Conservation (phyloP, 1,140 invertebrate species). For the Steinernema feltiae region DNA sequence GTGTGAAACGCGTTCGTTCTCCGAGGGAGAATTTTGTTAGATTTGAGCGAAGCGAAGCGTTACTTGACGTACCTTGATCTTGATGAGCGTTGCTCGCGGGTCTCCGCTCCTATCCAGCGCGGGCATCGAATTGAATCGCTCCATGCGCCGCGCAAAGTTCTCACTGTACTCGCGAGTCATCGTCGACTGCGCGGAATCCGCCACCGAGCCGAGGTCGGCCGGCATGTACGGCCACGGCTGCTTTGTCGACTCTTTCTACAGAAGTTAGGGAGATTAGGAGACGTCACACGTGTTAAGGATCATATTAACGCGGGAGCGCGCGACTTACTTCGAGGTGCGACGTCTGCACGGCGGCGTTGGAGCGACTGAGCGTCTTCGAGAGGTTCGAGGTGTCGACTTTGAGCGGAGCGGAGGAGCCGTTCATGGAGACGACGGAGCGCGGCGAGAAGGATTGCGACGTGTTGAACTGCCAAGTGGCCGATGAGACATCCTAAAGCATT, state of each 20-base stretch:
- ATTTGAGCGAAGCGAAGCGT: background rate
- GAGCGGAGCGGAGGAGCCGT: slow-evolving; percentile 38
- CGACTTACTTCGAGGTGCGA: background rate
- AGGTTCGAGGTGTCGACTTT: slow-evolving; percentile 16
- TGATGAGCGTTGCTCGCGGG: background rate
- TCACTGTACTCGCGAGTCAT: slow-evolving; percentile 2
- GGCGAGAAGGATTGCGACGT: slow-evolving; percentile 49
- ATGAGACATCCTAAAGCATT: slow-evolving; percentile 50
- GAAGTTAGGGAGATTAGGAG: background rate
- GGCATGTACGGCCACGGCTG: slow-evolving; percentile 11
- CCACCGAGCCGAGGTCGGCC: background rate
- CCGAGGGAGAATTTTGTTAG: no score
- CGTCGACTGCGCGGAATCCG: background rate
- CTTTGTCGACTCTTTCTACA: background rate
- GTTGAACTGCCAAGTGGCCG: slow-evolving; percentile 55
- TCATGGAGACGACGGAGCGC: slow-evolving; percentile 50
- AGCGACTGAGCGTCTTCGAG: slow-evolving; percentile 9
- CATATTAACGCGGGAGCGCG: no score
- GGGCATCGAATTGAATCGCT: slow-evolving; percentile 10
- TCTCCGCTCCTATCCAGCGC: background rate
- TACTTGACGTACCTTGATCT: background rate
- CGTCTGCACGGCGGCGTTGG: slow-evolving; percentile 3
- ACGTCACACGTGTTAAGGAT: background rate
- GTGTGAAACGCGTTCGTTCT: background rate
- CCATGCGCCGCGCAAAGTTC: background rate